These are phyloP conservation scores for fruit fly (Drosophila melanogaster) DNA, from an alignment of 1,140 invertebrate genomes.

Conservation along the genomic window DNA sequence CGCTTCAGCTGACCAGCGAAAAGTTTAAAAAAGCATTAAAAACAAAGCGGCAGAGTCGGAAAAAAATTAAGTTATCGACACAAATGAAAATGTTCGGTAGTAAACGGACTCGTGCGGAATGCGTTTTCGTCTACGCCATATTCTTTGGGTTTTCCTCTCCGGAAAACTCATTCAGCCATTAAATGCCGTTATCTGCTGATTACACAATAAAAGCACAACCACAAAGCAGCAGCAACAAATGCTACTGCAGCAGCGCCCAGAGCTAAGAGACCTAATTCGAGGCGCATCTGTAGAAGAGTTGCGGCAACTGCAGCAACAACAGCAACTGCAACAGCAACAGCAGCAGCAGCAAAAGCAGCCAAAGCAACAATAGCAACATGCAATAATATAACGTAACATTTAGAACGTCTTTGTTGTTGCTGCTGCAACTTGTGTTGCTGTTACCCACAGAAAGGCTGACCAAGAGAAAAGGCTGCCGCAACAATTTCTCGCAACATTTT, in stretches of 20 bases:
- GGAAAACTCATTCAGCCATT: conserved; percentile 79
- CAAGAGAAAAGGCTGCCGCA: conserved; percentile 40
- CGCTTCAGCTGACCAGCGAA: conserved; percentile 30
- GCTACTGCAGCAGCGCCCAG: conserved; percentile 66
- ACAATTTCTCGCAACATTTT: conserved; percentile 66
- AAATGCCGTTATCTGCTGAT: conserved; percentile 82
- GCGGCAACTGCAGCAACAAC: conserved; percentile 11
- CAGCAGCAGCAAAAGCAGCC: conserved; percentile 19
- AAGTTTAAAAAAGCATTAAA: background rate
- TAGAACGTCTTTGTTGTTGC: conserved; percentile 71
- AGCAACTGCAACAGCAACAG: conserved; percentile 16
- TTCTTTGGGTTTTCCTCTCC: conserved; percentile 12
- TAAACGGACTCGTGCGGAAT: conserved; percentile 63
- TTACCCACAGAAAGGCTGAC: conserved; percentile 32
- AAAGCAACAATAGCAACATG: conserved; percentile 22
- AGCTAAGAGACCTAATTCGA: conserved; percentile 72
- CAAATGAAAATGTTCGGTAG: conserved; percentile 30
- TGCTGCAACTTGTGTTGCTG: conserved; percentile 22
- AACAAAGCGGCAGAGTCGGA: background rate
- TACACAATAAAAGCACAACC: conserved; percentile 76
- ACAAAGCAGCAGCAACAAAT: conserved; percentile 47
- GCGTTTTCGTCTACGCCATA: conserved; percentile 19
- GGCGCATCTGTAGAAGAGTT: conserved; percentile 67
- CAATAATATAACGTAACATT: conserved; percentile 75
- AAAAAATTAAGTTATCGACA: conserved; percentile 72